A percentile compares a stretch with the other conserved stretches of the same genome.
phyloP scores from a whole-genome alignment of 2,113 vertebrate species.

The Mungos mungo region DNA sequence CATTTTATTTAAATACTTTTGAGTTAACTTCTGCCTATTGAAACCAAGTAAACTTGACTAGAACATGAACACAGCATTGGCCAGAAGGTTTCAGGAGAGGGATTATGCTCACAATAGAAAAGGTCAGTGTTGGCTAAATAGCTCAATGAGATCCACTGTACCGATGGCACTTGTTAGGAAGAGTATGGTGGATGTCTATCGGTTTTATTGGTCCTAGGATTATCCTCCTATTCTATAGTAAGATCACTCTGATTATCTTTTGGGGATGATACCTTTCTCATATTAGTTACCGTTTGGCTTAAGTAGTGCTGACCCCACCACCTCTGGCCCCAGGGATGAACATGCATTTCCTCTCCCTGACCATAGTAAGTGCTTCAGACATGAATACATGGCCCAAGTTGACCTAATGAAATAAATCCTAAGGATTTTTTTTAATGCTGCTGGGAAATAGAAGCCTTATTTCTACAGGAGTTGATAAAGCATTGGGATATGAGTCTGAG shows the following conservation, averaged over 20 bases:
- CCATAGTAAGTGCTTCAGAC: background rate
- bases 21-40: background rate
- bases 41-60: background rate
- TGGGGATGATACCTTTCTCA: background rate
- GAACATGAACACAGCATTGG: background rate
- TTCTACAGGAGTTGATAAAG: background rate
- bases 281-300: background rate
- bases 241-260: background rate
- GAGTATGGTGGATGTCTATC: background rate
- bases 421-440: background rate
- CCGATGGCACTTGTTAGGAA: background rate
- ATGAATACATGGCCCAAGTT: background rate
- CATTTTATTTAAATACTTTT: background rate
- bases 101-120: background rate
- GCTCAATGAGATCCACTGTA: background rate
- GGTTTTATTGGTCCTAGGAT: background rate
- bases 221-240: background rate
- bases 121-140: background rate
- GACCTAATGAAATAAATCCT: background rate
- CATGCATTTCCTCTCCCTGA: background rate
- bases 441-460: background rate
- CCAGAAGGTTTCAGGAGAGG: background rate
- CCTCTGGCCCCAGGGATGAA: background rate
- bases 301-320: background rate
- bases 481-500: background rate